phyloP scores from a whole-genome alignment of 2,113 vertebrate species.

The Melanerpes aurifrons region DNA sequence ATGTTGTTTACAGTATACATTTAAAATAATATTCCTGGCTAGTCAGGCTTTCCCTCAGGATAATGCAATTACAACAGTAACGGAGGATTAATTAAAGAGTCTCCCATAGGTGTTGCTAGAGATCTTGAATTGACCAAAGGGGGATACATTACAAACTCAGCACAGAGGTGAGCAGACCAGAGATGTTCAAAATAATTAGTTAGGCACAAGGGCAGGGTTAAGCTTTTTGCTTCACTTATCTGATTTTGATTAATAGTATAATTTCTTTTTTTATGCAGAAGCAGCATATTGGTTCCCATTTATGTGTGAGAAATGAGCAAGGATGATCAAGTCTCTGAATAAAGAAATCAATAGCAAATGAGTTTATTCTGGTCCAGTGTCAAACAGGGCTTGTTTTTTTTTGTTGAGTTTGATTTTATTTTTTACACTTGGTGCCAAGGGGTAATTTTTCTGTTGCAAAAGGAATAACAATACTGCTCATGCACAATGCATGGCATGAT shows the following conservation, averaged over 20 bases:
- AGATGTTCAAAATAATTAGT: constrained; percentile 75
- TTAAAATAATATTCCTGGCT: constrained; percentile 92
- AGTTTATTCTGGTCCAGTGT: constrained; percentile 1
- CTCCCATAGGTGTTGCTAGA: constrained; percentile 84
- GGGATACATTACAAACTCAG: constrained; percentile 77
- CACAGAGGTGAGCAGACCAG: constrained; percentile 78
- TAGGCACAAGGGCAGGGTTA: constrained; percentile 63
- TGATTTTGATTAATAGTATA: constrained; percentile 74
- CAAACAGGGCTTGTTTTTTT: not conserved
- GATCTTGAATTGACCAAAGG: constrained; percentile 79
- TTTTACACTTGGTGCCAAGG: not conserved
- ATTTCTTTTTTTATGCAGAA: constrained; percentile 51
- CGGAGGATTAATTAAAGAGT: constrained; percentile 95
- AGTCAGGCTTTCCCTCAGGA: constrained; percentile 82
- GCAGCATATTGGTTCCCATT: constrained; percentile 17
- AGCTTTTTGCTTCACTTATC: constrained; percentile 67
- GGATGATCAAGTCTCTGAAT: constrained; percentile 15
- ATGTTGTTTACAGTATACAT: constrained; percentile 92
- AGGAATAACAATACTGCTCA: not conserved
- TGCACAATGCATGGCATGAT: not conserved
- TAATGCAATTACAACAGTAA: constrained; percentile 91
- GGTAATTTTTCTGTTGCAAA: not conserved
- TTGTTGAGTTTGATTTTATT: not conserved
- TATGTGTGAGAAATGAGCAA: constrained; percentile 38
- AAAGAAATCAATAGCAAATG: constrained; percentile 44